Evolutionary conservation across 2,888 invertebrate species (phyloP).

Genomic region (Trichogramma dendrolimi): DNA sequence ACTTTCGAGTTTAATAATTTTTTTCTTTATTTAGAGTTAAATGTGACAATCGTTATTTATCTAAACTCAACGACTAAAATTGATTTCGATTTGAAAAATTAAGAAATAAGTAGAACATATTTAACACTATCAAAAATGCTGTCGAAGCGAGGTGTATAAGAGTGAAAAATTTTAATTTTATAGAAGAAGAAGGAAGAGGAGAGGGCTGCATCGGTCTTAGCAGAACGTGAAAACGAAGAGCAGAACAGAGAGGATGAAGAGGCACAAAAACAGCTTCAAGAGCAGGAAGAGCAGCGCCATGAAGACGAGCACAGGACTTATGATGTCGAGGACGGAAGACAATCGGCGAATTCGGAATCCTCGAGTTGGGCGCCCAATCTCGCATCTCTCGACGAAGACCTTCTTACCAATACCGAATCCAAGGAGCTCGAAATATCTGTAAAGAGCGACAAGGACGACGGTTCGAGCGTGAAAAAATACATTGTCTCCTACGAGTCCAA

Average conservation of each 20-base stretch:
- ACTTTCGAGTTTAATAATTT: neutral
- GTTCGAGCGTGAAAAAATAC: constrained; percentile 45
- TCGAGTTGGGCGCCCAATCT: constrained; percentile 21
- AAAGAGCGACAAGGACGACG: constrained; percentile 42
- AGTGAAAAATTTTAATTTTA: neutral
- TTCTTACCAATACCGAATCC: constrained; percentile 36
- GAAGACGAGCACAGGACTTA: constrained; percentile 11
- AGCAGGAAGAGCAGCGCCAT: constrained; percentile 29
- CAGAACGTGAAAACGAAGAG: constrained; percentile 17
- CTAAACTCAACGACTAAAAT: neutral
- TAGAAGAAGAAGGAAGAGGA: neutral
- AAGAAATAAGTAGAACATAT: neutral
- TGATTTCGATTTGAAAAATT: neutral
- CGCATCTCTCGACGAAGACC: constrained; percentile 9
- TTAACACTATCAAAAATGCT: neutral
- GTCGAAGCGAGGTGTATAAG: neutral
- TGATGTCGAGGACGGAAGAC: constrained; percentile 28
- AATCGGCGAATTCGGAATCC: constrained; percentile 27
- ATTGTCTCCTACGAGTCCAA: constrained; percentile 49
- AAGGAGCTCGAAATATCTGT: constrained; percentile 45
- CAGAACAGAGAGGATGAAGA: constrained; percentile 10
- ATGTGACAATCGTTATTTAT: neutral
- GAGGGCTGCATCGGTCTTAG: neutral
- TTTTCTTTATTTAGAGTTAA: neutral
- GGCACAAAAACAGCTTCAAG: constrained; percentile 28